Evolutionary conservation across 2,113 vertebrate species (phyloP).

Genomic region (Pterocles gutturalis): DNA sequence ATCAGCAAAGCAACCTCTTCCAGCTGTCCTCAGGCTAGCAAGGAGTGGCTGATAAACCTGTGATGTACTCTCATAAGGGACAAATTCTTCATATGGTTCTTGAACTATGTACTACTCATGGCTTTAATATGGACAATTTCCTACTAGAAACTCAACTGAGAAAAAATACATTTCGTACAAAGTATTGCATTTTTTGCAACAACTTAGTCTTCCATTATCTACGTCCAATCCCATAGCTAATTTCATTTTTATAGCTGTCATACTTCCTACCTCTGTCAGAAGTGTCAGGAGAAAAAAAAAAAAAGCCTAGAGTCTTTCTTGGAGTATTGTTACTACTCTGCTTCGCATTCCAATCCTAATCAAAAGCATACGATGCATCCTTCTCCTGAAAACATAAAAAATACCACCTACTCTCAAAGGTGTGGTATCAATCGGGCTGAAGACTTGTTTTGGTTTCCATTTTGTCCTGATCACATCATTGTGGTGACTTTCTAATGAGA

Average conservation of each 20-base stretch:
- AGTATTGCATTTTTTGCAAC: background rate
- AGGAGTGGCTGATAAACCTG: background rate
- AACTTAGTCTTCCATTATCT: background rate
- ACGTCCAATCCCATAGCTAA: background rate
- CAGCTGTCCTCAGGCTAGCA: background rate
- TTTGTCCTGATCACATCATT: background rate
- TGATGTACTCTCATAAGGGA: background rate
- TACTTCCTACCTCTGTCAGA: background rate
- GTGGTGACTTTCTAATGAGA: background rate
- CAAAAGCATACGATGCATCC: background rate
- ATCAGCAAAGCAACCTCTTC: background rate
- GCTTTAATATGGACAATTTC: background rate
- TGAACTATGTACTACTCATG: background rate
- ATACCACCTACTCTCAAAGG: background rate
- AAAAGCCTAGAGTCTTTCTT: background rate
- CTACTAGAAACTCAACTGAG: background rate
- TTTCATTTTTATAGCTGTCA: background rate
- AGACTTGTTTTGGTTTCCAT: background rate
- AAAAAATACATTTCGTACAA: background rate
- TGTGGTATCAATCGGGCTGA: background rate
- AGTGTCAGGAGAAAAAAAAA: background rate
- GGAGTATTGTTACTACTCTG: background rate
- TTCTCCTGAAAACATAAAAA: background rate
- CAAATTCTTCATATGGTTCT: background rate
- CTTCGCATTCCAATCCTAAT: background rate